Evolutionary conservation across 2,113 vertebrate species (phyloP), one percentile per base, ranked within the genome.

Genomic region (Synodontis membranacea): DNA sequence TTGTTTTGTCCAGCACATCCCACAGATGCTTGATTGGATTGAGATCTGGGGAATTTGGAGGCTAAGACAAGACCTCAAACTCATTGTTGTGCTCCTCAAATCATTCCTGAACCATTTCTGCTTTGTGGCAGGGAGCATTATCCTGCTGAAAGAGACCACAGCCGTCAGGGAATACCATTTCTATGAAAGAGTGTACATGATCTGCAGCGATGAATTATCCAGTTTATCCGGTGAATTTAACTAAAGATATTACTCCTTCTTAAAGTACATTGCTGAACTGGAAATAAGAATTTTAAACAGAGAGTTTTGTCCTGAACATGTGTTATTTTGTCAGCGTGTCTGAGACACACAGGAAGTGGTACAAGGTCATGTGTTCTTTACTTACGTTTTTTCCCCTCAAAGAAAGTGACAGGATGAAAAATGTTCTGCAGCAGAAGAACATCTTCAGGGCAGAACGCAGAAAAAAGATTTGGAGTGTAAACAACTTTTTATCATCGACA

Each of bases 401-500:
- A 56, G 76, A 10, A 37, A 23, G 17, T 54, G 50, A 56, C 48
- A 54, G 31, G 50, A 80, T 37, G 76, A 80, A 37, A 37, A 80
- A 56, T 80, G 50, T 37, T 54, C 17, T 37, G 50, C 76, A 80
- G 48, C 50, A 54, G 10, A 80, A 80, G 50, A 80, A 80, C 76
- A 37, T 80, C 50, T 56, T 56, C 76, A 54, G 76, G 76, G 31
- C 34, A 34, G 76, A 80, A 9, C 44, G 4, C 48, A 31, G n/a
- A 12, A 54, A 50, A 50, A 37, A 31, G 48, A 80, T 80, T 46
- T 2, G n/a, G 48, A 54, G n/a, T 80, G 76, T 80, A 80, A 80
- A 79, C 48, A 54, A 80, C 48, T 80, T 75, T 78, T 48, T 56
- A 80, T 80, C 76, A 37, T 80, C 31, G n/a, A 54, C 76, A 80